Conservation (phyloP, 92 coral and sea anemone genomes). For the Porites evermanni region DNA sequence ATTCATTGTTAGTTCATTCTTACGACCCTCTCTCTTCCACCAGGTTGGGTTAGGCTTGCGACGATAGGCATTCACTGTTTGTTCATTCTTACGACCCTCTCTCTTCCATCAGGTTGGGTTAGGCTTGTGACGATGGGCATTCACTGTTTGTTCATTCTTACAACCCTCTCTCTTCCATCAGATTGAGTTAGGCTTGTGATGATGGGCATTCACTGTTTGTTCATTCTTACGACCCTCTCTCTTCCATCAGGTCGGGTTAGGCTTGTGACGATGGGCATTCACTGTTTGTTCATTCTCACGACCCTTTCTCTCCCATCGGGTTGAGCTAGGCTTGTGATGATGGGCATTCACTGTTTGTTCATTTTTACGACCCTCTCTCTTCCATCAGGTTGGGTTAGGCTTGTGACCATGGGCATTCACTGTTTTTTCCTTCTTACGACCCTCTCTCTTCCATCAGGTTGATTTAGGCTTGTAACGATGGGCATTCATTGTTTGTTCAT, state of each 20-base stretch:
- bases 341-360: conserved; percentile 10
- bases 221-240: conserved; percentile 39
- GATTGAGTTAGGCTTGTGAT: conserved; percentile 47
- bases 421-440: conserved; percentile 38
- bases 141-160: conserved; percentile 28
- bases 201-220: conserved; percentile 31
- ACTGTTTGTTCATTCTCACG: conserved; percentile 26
- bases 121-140: conserved; percentile 40
- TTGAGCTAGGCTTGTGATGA: conserved; percentile 26
- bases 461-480: background rate
- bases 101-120: conserved; percentile 34
- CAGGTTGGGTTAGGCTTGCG: conserved; percentile 40
- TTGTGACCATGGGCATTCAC: conserved; percentile 31
- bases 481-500: no score
- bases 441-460: conserved; percentile 36
- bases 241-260: conserved; percentile 26
- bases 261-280: conserved; percentile 43
- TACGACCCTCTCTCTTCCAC: background rate
- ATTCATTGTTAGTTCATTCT: background rate
- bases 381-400: conserved; percentile 43
- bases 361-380: conserved; percentile 34
- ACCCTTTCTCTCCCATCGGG: conserved; percentile 22
- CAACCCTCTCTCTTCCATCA: conserved; percentile 27
- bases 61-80: conserved; percentile 27
- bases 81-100: conserved; percentile 38